phyloP scores from a whole-genome alignment of 2,888 invertebrate genomes.

The Tetragonisca angustula region DNA sequence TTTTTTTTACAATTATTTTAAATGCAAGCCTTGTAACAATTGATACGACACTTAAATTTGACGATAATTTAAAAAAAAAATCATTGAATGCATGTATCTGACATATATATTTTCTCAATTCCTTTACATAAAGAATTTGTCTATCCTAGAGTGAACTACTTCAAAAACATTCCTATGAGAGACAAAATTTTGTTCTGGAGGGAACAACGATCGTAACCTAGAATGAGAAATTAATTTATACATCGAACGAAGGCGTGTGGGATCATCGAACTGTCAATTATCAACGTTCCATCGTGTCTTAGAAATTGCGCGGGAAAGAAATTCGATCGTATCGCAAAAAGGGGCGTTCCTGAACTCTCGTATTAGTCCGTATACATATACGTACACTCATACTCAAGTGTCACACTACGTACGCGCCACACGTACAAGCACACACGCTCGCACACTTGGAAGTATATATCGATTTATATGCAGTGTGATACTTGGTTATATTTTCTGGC shows the following conservation, averaged over 20 bases:
- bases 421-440: constrained; percentile 12
- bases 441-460: constrained; percentile 62
- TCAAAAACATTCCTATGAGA: constrained; percentile 10
- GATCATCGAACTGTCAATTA: not conserved
- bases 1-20: constrained; percentile 3
- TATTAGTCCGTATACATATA: constrained; percentile 13
- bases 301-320: constrained; percentile 75
- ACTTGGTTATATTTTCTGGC: constrained; percentile 46
- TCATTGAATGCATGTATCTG: not conserved
- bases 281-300: constrained; percentile 25
- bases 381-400: constrained; percentile 1
- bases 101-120: not conserved
- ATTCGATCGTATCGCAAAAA: constrained; percentile 68
- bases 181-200: not conserved
- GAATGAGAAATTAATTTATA: not conserved
- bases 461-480: constrained; percentile 72
- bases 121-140: not conserved
- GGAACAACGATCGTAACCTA: not conserved
- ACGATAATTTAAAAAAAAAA: not conserved
- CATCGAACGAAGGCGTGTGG: not conserved
- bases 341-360: constrained; percentile 71
- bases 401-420: constrained; percentile 6
- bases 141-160: not conserved
- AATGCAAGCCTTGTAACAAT: not conserved
- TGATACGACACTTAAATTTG: not conserved